Percentiles rank a stretch among this genome's conserved stretches.
These are phyloP conservation scores for Atta colombica DNA, from an alignment of 1,140 invertebrate species.

Conservation along the genomic window DNA sequence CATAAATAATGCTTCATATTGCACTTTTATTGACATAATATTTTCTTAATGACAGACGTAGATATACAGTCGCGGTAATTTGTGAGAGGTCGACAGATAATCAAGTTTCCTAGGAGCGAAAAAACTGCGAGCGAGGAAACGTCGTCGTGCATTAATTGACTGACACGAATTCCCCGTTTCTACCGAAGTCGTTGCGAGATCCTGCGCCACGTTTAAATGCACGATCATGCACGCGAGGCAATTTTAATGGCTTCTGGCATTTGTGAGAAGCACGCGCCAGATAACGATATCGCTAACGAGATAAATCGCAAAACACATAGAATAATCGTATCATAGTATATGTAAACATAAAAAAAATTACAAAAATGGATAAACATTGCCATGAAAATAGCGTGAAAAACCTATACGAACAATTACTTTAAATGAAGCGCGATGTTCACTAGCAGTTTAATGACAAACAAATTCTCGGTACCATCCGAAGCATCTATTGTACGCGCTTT, in stretches of 20 bases:
- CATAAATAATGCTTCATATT: slow-evolving; percentile 13
- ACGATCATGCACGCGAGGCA: slow-evolving; percentile 26
- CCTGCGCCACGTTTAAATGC: background rate
- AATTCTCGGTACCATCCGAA: slow-evolving; percentile 4
- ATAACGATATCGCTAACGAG: slow-evolving; percentile 33
- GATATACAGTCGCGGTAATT: slow-evolving; percentile 17
- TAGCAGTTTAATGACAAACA: slow-evolving; percentile 5
- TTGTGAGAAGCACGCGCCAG: background rate
- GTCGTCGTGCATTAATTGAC: slow-evolving; percentile 48
- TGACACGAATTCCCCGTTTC: slow-evolving; percentile 32
- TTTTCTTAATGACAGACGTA: slow-evolving; percentile 40
- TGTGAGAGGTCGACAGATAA: slow-evolving; percentile 13
- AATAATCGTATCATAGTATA: background rate
- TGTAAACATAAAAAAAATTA: background rate
- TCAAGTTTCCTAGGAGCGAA: background rate
- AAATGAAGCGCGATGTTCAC: background rate
- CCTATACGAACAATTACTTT: background rate
- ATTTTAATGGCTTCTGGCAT: slow-evolving; percentile 8
- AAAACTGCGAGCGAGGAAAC: slow-evolving; percentile 23
- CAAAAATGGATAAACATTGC: background rate
- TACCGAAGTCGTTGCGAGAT: slow-evolving; percentile 1
- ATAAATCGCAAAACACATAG: background rate
- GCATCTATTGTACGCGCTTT: slow-evolving; percentile 18
- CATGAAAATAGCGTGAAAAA: background rate
- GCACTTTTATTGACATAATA: slow-evolving; percentile 25